phyloP scores from a whole-genome alignment of 1,140 invertebrate species.

The Neodiprion fabricii region DNA sequence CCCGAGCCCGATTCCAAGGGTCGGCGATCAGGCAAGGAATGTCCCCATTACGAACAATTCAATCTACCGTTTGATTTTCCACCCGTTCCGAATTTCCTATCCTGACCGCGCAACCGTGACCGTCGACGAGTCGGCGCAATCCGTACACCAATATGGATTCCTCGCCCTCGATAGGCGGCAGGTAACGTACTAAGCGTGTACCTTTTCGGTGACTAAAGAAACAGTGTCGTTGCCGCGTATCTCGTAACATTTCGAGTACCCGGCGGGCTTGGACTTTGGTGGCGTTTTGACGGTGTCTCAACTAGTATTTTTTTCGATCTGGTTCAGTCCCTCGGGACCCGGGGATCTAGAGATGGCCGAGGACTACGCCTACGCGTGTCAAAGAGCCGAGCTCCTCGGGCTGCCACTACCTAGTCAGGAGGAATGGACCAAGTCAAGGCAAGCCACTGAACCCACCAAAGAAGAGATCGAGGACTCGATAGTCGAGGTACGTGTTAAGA shows the following conservation, averaged over 20 bases:
- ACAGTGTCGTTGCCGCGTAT: neutral
- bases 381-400: constrained; percentile 76
- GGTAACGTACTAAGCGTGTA: neutral
- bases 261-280: no score
- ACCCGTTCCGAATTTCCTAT: neutral
- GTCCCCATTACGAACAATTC: neutral
- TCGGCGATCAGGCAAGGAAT: no score
- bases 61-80: neutral
- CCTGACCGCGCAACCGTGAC: neutral
- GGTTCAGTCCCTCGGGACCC: no score
- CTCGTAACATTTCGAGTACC: neutral
- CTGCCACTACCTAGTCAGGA: constrained; percentile 69
- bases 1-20: no score
- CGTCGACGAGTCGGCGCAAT: neutral
- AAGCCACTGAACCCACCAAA: constrained; percentile 35
- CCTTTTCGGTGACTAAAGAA: neutral
- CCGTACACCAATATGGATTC: constrained; percentile 4
- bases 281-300: no score
- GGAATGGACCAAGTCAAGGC: constrained; percentile 66
- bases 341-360: constrained; percentile 16
- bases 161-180: neutral
- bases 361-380: constrained; percentile 73
- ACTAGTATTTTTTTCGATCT: no score
- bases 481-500: constrained; percentile 10
- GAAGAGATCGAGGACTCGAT: constrained; percentile 4